Evolutionary conservation across 2,888 invertebrate species (phyloP), one percentile per base, ranked within the genome.

Genomic region (Epinotia nisella): DNA sequence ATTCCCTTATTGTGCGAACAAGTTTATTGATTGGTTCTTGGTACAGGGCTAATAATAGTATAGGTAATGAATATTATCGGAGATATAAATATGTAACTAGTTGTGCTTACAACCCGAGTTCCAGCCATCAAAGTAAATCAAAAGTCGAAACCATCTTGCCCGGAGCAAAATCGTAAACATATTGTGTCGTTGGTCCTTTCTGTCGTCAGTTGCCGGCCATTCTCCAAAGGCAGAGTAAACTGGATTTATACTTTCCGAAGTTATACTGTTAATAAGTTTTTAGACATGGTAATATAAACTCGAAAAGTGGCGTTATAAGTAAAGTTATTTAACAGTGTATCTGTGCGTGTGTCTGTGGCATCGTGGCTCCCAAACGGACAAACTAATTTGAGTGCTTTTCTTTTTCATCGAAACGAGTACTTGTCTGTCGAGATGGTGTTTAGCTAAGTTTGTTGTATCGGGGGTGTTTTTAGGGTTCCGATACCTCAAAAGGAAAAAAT

Each of bases 191-290:
- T 59, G 59, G 39, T 11, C 10, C 17, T 39, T n/a, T n/a, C n/a
- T n/a, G n/a, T n/a, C n/a, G n/a, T 39, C 39, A 19, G n/a, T 17
- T 35, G 24, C 29, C 10, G 39, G 19, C 59, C 3, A 39, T 59
- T n/a, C 58, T 58, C 29, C 11, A 4, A 59, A 17, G 29, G 29
- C 35, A 24, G 11, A 35, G 59, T 59, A 59, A 59, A 59, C 59
- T 59, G 17, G 59, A 59, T 59, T 59, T 39, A 35, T 59, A 59
- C 17, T 39, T 17, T 39, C 10, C 39, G 1, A 35, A 59, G 59
- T 59, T 39, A 59, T 17, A 59, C 10, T 59, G 35, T 59, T 39
- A 59, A 59, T 58, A 58, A 29, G 29, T 59, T 59, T 59, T 35
- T 17, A n/a, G 29, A 59, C 35, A 56, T 24, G 13, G 11, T 13